Evolutionary conservation across 2,797 vertebrate species (phyloP), one percentile per base, ranked within the genome.

Genomic region (Prunella strophiata): DNA sequence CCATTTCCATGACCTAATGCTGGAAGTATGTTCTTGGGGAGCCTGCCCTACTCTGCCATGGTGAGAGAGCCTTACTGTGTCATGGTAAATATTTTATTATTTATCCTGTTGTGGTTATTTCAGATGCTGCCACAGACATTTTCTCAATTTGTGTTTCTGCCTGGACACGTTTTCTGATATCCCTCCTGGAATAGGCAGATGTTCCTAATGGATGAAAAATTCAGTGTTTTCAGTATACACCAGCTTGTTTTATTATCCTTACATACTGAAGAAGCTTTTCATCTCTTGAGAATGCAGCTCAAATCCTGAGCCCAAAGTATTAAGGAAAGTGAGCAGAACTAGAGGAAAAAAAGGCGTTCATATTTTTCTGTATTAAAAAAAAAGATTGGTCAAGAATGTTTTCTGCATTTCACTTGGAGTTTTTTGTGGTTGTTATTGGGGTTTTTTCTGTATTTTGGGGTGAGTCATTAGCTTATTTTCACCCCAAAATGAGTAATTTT

Each of bases 31-130:
- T 76, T 91, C 42, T 70, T 91, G 81, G 63, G 89, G 83, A 91
- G 83, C 45, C 74, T 90, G 71, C 66, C 90, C 77, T 57, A 16
- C 38, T 12, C 74, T 89, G 84, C 91, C 91, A 87, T 77, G 68
- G 74, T 68, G 85, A 94, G 77, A 75, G 67, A 94, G 68, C 59
- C 89, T 95, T 38, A 91, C 43, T 21, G 65, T 91, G 89, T 95
- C 94, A 85, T 82, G 88, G 94, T 91, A 82, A 93, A 93, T 94
- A 94, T 89, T 88, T 86, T 86, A 76, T 94, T 96, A 82, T 96
- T 95, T 92, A 58, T 95, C 76, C 77, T 90, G 94, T 93, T 94
- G 91, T 93, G 89, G 91, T 94, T 90, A 47, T 84, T 93, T 88
- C 29, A 11, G 71, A 34, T 76, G 47, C 89, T 91, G 89, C 91